A percentile compares a stretch with the other conserved stretches of the same genome.
Conservation (phyloP, 2,113 vertebrate genomes). For the Charina bottae region DNA sequence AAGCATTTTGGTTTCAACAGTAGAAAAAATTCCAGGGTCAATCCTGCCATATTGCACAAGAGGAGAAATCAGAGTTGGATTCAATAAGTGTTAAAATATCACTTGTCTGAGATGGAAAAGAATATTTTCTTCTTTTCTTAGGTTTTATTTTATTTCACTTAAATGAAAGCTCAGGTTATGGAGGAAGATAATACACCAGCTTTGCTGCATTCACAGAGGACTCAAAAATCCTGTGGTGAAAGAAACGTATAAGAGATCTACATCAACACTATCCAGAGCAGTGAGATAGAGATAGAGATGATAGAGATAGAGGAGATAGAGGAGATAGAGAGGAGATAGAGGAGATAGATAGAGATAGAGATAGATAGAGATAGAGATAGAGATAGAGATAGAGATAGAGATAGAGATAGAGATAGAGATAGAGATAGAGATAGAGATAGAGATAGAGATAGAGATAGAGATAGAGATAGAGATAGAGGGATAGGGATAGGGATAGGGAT, state of each 20-base stretch:
- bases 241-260: neutral
- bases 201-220: neutral
- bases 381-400: too few species aligned
- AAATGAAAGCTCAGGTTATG: neutral
- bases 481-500: too few species aligned
- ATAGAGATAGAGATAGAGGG: too few species aligned
- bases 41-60: neutral
- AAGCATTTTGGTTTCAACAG: neutral
- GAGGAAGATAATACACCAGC: neutral
- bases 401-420: too few species aligned
- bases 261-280: neutral
- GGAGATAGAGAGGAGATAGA: too few species aligned
- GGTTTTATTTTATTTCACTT: constrained; percentile 4
- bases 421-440: too few species aligned
- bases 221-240: neutral
- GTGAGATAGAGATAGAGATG: too few species aligned
- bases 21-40: neutral
- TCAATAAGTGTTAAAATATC: neutral
- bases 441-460: too few species aligned
- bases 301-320: neutral
- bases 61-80: rapidly evolving
- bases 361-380: too few species aligned
- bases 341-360: too few species aligned
- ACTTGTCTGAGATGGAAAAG: neutral
- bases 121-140: neutral